Conservation (phyloP, 2,888 invertebrate genomes). For the Clistopyga incitator region DNA sequence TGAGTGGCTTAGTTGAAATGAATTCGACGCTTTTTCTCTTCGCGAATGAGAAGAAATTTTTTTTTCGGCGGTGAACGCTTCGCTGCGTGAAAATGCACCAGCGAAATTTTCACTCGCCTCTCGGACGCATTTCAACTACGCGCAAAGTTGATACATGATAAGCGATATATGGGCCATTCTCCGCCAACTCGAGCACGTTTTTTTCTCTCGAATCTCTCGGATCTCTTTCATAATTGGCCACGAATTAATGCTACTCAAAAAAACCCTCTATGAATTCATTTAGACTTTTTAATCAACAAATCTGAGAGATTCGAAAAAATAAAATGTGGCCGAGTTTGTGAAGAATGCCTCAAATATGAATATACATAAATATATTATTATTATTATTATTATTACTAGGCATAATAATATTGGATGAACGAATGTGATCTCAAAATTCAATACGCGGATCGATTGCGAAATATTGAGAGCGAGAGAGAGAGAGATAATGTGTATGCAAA, state of each 20-base stretch:
- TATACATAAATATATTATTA: constrained; percentile 11
- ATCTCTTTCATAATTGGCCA: too few species aligned
- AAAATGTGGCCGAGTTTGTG: too few species aligned
- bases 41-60: neutral
- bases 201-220: too few species aligned
- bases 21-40: constrained; percentile 44
- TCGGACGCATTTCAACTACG: constrained; percentile 61
- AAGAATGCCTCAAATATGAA: too few species aligned
- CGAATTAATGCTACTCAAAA: too few species aligned
- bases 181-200: too few species aligned
- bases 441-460: constrained; percentile 55
- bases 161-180: too few species aligned
- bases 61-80: constrained; percentile 3
- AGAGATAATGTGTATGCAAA: constrained; percentile 31
- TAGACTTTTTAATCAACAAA: too few species aligned
- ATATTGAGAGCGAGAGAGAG: constrained; percentile 25
- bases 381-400: constrained; percentile 21
- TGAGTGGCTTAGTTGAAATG: constrained; percentile 56
- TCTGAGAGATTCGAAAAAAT: too few species aligned
- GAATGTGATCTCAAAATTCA: constrained; percentile 68
- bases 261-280: too few species aligned
- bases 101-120: constrained; percentile 10
- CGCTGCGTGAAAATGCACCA: constrained; percentile 1
- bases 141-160: constrained; percentile 56
- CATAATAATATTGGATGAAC: constrained; percentile 44